Evolutionary conservation across 2,113 vertebrate genomes (phyloP).

Genomic region (Archilochus colubris): DNA sequence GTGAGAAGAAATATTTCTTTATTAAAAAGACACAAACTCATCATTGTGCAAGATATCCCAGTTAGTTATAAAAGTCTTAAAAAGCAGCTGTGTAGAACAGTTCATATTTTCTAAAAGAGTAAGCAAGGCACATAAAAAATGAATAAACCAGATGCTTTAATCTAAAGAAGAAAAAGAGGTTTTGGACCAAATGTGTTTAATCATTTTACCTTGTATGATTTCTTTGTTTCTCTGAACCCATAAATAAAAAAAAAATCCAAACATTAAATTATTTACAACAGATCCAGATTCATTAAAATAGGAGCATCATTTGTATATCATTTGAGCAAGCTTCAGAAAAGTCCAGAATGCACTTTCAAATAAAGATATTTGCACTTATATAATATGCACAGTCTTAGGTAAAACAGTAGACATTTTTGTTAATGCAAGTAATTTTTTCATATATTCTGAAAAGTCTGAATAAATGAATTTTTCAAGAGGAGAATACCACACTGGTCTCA

Average conservation of each 20-base stretch:
- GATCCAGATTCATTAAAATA: not conserved
- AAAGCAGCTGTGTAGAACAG: not conserved
- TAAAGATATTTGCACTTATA: not conserved
- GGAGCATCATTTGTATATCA: not conserved
- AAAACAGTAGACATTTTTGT: not conserved
- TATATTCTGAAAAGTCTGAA: not conserved
- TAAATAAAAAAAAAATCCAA: not conserved
- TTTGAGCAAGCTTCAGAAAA: not conserved
- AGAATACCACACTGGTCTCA: not conserved
- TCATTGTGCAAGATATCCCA: not conserved
- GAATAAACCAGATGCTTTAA: constrained; percentile 3
- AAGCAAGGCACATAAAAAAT: constrained; percentile 20
- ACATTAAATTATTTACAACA: not conserved
- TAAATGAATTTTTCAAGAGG: not conserved
- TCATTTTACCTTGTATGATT: not conserved
- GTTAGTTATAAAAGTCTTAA: not conserved
- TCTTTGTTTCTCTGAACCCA: not conserved
- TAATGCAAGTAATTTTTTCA: not conserved
- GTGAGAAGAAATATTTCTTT: not conserved
- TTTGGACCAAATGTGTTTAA: not conserved
- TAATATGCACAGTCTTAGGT: not conserved
- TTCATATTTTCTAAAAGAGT: constrained; percentile 22
- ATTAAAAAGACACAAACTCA: not conserved
- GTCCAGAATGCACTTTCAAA: not conserved
- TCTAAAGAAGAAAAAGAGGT: not conserved